phyloP scores from a whole-genome alignment of 92 coral and sea anemone species.

The Anthopleura xanthogrammica region DNA sequence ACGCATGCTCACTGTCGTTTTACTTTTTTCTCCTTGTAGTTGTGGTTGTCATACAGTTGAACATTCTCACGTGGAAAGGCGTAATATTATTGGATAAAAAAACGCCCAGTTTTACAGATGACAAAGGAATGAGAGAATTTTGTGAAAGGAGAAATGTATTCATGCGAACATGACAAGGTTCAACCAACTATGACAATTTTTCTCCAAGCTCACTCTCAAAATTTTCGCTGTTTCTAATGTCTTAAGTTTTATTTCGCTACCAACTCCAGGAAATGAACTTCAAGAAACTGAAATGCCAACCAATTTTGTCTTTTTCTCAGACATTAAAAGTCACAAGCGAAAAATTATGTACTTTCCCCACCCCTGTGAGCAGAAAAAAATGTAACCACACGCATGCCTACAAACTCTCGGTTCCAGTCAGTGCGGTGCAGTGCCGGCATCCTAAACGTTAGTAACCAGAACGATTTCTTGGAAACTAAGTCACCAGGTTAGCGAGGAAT shows the following conservation, averaged over 20 bases:
- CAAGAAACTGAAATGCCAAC: neutral
- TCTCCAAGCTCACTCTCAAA: neutral
- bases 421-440: conserved; percentile 3
- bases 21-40: neutral
- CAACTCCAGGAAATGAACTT: neutral
- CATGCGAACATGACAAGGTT: neutral
- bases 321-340: neutral
- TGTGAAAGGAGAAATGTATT: too few relatives aligned
- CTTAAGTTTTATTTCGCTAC: neutral
- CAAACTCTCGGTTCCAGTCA: conserved; percentile 24
- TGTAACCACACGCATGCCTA: conserved; percentile 17
- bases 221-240: neutral
- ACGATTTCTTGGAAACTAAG: neutral
- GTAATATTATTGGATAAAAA: neutral
- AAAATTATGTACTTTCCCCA: neutral
- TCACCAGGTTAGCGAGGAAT: too few relatives aligned
- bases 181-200: neutral
- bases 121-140: too few relatives aligned
- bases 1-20: neutral
- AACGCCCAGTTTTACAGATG: neutral
- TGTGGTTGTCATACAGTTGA: neutral
- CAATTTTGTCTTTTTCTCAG: neutral
- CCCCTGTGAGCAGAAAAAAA: neutral
- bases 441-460: neutral
- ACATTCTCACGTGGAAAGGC: neutral